These are phyloP conservation scores for Carollia perspicillata DNA, from an alignment of 2,113 vertebrate species.

Conservation along the genomic window DNA sequence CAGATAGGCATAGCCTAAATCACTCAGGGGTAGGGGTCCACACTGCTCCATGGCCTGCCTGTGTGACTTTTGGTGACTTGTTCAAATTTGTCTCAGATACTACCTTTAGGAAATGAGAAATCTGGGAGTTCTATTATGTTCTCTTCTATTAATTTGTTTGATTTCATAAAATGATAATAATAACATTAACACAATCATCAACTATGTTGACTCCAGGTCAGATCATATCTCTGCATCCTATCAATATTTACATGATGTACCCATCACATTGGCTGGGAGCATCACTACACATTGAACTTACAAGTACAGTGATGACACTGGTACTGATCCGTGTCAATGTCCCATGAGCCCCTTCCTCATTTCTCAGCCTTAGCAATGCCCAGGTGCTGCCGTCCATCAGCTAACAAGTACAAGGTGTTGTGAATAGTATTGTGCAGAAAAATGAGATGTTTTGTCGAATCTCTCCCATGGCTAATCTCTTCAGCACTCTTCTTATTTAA, in stretches of 20 bases:
- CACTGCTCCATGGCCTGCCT: rapidly evolving
- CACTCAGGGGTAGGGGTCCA: rapidly evolving
- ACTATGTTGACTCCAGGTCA: background rate
- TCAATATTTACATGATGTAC: no score
- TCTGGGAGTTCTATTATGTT: background rate
- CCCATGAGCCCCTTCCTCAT: background rate
- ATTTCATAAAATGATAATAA: background rate
- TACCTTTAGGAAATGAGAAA: background rate
- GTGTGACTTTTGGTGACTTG: background rate
- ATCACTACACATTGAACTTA: background rate
- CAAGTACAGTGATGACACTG: background rate
- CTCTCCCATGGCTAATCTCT: background rate
- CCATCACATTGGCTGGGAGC: background rate
- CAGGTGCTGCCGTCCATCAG: background rate
- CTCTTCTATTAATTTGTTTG: background rate
- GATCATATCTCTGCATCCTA: background rate
- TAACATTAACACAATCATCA: background rate
- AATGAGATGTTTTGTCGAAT: background rate
- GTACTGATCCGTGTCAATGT: background rate
- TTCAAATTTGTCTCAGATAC: background rate
- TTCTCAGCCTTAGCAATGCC: background rate
- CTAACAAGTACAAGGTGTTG: no score
- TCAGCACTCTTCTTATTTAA: slow-evolving; percentile 13
- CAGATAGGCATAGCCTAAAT: background rate
- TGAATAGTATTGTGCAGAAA: background rate